Conservation (phyloP, 2,797 vertebrate species). For the Silurus aristotelis region DNA sequence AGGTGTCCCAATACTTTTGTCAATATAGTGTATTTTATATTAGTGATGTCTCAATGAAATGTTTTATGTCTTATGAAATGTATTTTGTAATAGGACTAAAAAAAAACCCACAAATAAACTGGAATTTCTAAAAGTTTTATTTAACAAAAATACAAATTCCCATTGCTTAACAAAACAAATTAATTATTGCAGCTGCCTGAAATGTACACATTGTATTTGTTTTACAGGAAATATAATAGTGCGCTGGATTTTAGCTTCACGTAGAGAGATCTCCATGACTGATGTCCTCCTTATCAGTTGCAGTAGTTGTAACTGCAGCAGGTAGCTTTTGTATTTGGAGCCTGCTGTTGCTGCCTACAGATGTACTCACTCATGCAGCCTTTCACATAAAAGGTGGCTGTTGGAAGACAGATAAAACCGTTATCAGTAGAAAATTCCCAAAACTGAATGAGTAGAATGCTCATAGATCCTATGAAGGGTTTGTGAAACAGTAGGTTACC, state of each 20-base stretch:
- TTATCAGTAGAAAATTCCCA: no score
- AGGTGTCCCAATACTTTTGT: no score
- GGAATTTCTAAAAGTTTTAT: not conserved
- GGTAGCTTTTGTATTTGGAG: not conserved
- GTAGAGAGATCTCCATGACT: not conserved
- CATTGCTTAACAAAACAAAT: not conserved
- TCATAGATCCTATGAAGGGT: no score
- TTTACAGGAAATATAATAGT: no score
- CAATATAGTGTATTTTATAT: no score
- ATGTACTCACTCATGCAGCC: conserved; percentile 5
- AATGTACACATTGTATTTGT: no score
- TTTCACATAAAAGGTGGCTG: conserved; percentile 5
- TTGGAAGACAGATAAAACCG: not conserved
- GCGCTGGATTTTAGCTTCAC: not conserved
- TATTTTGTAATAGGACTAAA: not conserved
- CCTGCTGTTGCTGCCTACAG: not conserved
- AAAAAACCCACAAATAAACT: not conserved
- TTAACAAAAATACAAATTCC: not conserved
- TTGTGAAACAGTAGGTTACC: not conserved
- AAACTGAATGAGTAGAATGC: no score
- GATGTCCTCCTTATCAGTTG: not conserved
- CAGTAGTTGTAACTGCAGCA: conserved; percentile 15
- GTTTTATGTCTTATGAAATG: no score
- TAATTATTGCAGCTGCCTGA: no score
- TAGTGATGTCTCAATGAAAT: no score